Evolutionary conservation across 1,140 invertebrate species (phyloP).

Genomic region (Eriosoma lanigerum): DNA sequence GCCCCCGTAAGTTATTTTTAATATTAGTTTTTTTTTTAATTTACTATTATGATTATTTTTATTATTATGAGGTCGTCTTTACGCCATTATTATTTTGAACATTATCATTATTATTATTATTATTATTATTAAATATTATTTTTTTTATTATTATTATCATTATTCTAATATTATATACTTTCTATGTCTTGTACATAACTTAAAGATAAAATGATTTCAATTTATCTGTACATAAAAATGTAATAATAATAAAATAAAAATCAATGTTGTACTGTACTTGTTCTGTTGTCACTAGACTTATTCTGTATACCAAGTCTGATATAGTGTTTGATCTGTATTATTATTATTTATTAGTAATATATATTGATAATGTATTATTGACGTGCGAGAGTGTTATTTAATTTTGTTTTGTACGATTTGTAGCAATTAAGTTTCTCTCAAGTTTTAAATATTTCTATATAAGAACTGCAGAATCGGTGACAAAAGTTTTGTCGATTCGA

Average conservation of each 20-base stretch:
- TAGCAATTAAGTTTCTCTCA: not conserved
- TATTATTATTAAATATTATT: constrained; percentile 15
- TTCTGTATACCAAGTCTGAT: constrained; percentile 43
- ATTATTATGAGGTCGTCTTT: too few species aligned
- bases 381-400: not conserved
- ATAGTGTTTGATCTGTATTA: constrained; percentile 35
- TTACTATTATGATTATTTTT: constrained; percentile 8
- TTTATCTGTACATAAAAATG: constrained; percentile 14
- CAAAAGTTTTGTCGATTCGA: not conserved
- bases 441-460: not conserved
- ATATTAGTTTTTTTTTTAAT: constrained; percentile 20
- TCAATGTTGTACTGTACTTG: constrained; percentile 43
- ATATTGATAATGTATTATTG: constrained; percentile 47
- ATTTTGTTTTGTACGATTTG: not conserved
- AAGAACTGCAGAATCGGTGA: too few species aligned
- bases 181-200: constrained; percentile 33
- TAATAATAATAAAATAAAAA: constrained; percentile 31
- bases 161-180: constrained; percentile 30
- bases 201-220: constrained; percentile 6
- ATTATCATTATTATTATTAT: constrained; percentile 27
- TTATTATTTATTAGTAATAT: constrained; percentile 48
- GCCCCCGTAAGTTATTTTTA: constrained; percentile 2
- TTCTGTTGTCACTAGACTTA: constrained; percentile 44
- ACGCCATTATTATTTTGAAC: not conserved
- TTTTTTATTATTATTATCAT: constrained; percentile 15